Evolutionary conservation across 2,888 invertebrate species (phyloP).

Genomic region (Tetragnatha montana): DNA sequence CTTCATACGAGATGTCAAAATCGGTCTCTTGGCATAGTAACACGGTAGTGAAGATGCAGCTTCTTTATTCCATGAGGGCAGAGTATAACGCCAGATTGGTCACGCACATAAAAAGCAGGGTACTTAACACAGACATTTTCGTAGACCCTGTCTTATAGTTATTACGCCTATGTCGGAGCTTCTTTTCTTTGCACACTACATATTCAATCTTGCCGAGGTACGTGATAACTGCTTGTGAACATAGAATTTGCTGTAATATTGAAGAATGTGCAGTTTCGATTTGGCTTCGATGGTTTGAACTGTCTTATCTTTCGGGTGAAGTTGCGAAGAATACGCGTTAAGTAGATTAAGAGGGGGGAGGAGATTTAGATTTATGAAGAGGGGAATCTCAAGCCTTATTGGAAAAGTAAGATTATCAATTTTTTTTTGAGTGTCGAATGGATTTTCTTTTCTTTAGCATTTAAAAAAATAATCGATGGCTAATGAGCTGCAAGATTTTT

Average conservation of each 20-base stretch:
- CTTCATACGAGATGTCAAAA: conserved; percentile 35
- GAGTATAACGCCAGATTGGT: not conserved
- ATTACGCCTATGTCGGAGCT: not conserved
- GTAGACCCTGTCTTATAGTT: not conserved
- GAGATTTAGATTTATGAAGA: too few species aligned
- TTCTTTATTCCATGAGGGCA: conserved; percentile 20
- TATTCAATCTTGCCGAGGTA: not conserved
- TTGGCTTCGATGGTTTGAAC: not conserved
- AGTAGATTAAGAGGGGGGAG: too few species aligned
- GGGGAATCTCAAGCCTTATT: too few species aligned
- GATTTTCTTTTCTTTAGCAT: too few species aligned
- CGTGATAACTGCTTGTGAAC: not conserved
- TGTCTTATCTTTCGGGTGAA: too few species aligned
- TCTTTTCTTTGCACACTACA: not conserved
- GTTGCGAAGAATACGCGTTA: too few species aligned
- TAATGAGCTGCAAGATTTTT: too few species aligned
- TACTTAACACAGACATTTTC: conserved; percentile 18
- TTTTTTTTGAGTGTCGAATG: too few species aligned
- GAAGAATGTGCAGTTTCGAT: not conserved
- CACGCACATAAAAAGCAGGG: conserved; percentile 28
- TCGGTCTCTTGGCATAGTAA: conserved; percentile 29
- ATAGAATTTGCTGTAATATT: not conserved
- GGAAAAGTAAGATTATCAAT: too few species aligned
- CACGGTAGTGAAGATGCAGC: conserved; percentile 34
- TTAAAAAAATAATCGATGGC: too few species aligned